These are phyloP conservation scores for Tholera decimalis DNA, from an alignment of 2,888 invertebrate species.

Conservation along the genomic window DNA sequence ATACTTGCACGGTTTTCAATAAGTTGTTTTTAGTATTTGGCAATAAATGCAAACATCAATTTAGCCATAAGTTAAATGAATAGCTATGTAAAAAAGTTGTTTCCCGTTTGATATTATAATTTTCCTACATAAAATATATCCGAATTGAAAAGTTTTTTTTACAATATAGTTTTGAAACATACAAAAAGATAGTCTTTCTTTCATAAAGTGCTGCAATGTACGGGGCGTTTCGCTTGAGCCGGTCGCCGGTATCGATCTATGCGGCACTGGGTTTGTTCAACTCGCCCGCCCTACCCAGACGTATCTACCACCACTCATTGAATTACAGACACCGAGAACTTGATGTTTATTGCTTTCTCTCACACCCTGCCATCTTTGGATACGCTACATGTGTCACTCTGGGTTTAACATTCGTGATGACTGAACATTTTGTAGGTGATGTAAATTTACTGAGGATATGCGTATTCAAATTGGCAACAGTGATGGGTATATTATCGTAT, in stretches of 20 bases:
- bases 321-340: constrained; percentile 67
- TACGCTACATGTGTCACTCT: constrained; percentile 38
- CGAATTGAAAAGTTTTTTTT: neutral
- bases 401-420: constrained; percentile 34
- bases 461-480: constrained; percentile 28
- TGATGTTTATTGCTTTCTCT: constrained; percentile 65
- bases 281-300: constrained; percentile 65
- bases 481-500: neutral
- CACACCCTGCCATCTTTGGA: constrained; percentile 51
- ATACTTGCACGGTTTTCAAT: neutral
- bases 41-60: neutral
- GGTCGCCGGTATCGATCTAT: constrained; percentile 70
- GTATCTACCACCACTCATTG: constrained; percentile 65
- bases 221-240: constrained; percentile 59
- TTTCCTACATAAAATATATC: neutral
- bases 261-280: constrained; percentile 71
- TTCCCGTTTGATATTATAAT: neutral
- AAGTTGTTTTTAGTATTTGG: neutral
- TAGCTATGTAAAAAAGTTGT: neutral
- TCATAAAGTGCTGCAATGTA: constrained; percentile 65
- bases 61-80: neutral
- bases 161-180: neutral
- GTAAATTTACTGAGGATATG: neutral
- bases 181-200: constrained; percentile 59
- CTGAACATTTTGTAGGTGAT: constrained; percentile 18